Conservation (phyloP, 2,113 vertebrate genomes). For the Percina caprodes region DNA sequence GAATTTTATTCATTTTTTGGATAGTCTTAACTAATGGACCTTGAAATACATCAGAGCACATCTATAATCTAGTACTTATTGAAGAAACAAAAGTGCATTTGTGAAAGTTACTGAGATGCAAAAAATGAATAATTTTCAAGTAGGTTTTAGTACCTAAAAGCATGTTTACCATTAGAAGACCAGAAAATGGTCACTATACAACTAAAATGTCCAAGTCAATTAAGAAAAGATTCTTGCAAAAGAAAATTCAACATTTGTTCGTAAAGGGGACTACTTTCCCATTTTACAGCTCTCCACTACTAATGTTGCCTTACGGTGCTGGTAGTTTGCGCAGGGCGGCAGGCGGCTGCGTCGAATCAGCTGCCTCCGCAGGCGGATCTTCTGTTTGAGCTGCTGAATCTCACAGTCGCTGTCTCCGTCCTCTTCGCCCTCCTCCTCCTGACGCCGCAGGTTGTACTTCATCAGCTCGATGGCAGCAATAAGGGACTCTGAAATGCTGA, state of each 20-base stretch:
- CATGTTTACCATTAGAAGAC: background rate
- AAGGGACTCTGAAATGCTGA: conserved; percentile 97
- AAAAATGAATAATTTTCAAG: background rate
- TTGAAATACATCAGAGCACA: background rate
- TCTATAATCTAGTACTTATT: background rate
- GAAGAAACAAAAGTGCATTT: background rate
- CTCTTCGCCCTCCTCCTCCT: conserved; percentile 85
- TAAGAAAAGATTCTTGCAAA: background rate
- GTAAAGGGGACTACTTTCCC: background rate
- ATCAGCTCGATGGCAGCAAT: conserved; percentile 98
- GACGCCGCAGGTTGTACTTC: conserved; percentile 95
- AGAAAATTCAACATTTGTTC: background rate
- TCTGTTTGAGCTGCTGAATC: conserved; percentile 98
- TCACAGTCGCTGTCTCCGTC: conserved; percentile 93
- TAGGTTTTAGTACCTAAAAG: background rate
- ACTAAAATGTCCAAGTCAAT: background rate
- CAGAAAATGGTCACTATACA: background rate
- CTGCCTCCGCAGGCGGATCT: conserved; percentile 93
- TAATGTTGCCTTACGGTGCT: conserved; percentile 67
- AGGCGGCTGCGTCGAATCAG: conserved; percentile 90
- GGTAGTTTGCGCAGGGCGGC: conserved; percentile 65
- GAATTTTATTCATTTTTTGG: background rate
- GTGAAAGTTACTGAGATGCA: background rate
- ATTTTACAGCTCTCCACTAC: background rate
- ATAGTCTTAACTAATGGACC: background rate